Conservation (phyloP, 2,888 invertebrate genomes). For the Zygothrica quintamaculata region DNA sequence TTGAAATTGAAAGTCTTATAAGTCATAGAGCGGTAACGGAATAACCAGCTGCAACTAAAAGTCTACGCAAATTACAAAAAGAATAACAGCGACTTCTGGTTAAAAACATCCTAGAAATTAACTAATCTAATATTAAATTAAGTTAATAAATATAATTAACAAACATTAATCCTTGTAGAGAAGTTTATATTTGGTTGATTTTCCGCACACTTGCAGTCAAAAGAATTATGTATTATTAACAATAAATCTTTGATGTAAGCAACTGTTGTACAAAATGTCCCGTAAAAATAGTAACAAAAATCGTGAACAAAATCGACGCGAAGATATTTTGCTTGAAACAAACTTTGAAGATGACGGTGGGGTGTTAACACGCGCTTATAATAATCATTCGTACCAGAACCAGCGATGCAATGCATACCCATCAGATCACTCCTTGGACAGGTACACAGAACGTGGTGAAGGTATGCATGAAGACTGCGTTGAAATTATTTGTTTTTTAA, state of each 20-base stretch:
- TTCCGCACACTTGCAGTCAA: no score
- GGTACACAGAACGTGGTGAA: constrained; percentile 84
- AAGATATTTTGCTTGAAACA: constrained; percentile 85
- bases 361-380: constrained; percentile 84
- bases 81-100: no score
- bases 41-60: no score
- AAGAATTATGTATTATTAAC: constrained; percentile 9
- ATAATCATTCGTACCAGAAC: constrained; percentile 81
- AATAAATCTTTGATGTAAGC: constrained; percentile 34
- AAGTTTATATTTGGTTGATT: no score
- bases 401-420: constrained; percentile 79
- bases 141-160: no score
- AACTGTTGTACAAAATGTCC: constrained; percentile 67
- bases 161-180: no score
- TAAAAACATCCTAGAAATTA: no score
- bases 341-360: constrained; percentile 85
- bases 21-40: no score
- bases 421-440: constrained; percentile 84
- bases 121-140: no score
- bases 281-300: constrained; percentile 72
- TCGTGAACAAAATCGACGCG: constrained; percentile 83
- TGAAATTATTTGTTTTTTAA: constrained; percentile 8
- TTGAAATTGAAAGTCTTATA: no score
- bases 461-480: constrained; percentile 63
- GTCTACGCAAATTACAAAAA: no score